A percentile compares a stretch with the other conserved stretches of the same genome.
Evolutionary conservation across 2,113 vertebrate species (phyloP).

Genomic region (Platycercus adscitus): DNA sequence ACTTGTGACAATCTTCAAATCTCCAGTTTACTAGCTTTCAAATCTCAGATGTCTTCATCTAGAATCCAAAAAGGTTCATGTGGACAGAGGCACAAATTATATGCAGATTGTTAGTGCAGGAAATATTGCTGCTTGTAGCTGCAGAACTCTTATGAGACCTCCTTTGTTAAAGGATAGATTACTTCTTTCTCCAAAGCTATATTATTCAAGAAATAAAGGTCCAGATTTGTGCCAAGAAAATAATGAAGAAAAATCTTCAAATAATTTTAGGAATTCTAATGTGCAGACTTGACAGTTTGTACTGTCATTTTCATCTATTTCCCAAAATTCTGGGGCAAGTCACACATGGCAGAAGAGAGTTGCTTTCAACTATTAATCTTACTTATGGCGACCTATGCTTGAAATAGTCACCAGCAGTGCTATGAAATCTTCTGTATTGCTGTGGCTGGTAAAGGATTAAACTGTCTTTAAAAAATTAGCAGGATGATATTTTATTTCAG

Average conservation of each 20-base stretch:
- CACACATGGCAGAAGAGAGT: background rate
- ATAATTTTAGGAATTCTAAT: background rate
- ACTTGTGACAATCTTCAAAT: background rate
- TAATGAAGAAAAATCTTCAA: background rate
- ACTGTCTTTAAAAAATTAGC: background rate
- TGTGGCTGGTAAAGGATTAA: background rate
- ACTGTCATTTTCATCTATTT: background rate
- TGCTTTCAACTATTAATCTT: background rate
- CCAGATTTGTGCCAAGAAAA: background rate
- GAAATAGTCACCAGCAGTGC: background rate
- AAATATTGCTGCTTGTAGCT: background rate
- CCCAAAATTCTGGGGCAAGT: background rate
- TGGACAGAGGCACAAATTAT: background rate
- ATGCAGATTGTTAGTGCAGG: background rate
- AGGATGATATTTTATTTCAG: background rate
- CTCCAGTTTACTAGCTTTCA: background rate
- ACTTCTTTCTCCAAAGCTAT: background rate
- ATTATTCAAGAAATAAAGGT: background rate
- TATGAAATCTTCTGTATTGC: background rate
- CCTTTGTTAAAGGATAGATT: background rate
- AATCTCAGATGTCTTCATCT: background rate
- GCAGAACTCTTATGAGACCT: background rate
- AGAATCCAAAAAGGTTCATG: background rate
- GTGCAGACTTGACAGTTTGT: background rate
- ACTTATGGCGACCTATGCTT: background rate